Conservation (phyloP, 1,140 invertebrate genomes). For the Drosophila trapezifrons region DNA sequence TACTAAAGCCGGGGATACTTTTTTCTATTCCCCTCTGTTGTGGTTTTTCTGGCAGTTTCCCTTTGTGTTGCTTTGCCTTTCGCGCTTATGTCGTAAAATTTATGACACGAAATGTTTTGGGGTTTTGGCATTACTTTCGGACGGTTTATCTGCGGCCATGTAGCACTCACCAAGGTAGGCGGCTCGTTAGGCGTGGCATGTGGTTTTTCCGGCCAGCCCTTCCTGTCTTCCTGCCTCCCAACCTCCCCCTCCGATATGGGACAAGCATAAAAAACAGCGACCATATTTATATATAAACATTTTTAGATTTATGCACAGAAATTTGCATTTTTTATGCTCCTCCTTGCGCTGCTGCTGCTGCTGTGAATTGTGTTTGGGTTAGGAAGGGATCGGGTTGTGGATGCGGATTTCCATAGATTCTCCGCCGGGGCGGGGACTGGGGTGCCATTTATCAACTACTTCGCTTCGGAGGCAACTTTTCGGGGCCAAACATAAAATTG, state of each 20-base stretch:
- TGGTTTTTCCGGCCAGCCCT: conserved; percentile 30
- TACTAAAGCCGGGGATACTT: too few species aligned
- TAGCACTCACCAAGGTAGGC: conserved; percentile 58
- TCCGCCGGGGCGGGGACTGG: not conserved
- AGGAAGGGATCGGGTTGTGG: conserved; percentile 49
- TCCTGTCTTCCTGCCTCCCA: not conserved
- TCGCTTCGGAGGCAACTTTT: conserved; percentile 39
- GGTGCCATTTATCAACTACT: conserved; percentile 73
- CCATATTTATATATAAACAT: conserved; percentile 60
- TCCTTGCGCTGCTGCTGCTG: conserved; percentile 12
- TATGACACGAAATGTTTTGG: conserved; percentile 76
- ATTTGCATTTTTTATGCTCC: conserved; percentile 66
- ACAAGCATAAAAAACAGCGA: conserved; percentile 59
- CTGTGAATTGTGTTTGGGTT: conserved; percentile 35
- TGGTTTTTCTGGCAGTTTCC: conserved; percentile 40
- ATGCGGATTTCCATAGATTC: conserved; percentile 54
- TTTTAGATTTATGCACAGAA: conserved; percentile 71
- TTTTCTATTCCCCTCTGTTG: conserved; percentile 22
- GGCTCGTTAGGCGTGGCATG: conserved; percentile 63
- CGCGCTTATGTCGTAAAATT: conserved; percentile 76
- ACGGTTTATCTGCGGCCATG: conserved; percentile 59
- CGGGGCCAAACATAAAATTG: conserved; percentile 75
- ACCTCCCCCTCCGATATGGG: conserved; percentile 40
- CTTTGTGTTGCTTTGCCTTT: conserved; percentile 64
- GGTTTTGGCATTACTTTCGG: conserved; percentile 73